phyloP scores from a whole-genome alignment of 2,113 vertebrate species.

The Thalassoma bifasciatum region DNA sequence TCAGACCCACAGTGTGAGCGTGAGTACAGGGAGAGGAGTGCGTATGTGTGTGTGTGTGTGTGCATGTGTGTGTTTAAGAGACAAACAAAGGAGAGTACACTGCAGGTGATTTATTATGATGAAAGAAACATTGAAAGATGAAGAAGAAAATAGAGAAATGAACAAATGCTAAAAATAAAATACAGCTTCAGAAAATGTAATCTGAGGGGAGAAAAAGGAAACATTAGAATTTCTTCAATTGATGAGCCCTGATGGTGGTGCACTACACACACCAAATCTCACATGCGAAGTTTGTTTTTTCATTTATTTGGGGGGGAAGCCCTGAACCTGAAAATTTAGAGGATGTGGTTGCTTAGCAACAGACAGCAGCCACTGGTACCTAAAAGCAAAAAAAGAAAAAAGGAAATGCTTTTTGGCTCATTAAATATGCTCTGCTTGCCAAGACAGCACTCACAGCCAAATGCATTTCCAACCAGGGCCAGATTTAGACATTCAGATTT shows the following conservation, averaged over 20 bases:
- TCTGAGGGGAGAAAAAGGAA: constrained; percentile 43
- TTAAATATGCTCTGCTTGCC: constrained; percentile 76
- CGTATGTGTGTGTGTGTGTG: constrained; percentile 18
- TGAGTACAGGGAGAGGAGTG: constrained; percentile 19
- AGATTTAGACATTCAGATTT: constrained; percentile 61
- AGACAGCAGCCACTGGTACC: constrained; percentile 71
- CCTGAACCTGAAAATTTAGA: constrained; percentile 79
- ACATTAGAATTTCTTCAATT: constrained; percentile 59
- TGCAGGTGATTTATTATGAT: constrained; percentile 59
- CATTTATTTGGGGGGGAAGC: constrained; percentile 33
- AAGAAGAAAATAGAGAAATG: constrained; percentile 23
- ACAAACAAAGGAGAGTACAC: constrained; percentile 63
- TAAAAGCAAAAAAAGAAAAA: constrained; percentile 65
- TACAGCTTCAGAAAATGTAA: constrained; percentile 32
- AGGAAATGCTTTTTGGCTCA: constrained; percentile 71
- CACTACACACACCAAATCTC: constrained; percentile 36
- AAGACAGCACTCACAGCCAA: constrained; percentile 63
- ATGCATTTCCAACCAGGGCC: constrained; percentile 52
- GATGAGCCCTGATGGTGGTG: constrained; percentile 60
- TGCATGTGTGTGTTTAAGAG: neutral
- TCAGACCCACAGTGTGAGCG: constrained; percentile 74
- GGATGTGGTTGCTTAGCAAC: constrained; percentile 81
- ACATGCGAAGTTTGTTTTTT: constrained; percentile 48
- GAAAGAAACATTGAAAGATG: constrained; percentile 52
- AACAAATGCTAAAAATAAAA: constrained; percentile 59